Percentiles rank a stretch among this genome's conserved stretches.
These are phyloP conservation scores for Cantharis nigra DNA, from an alignment of 2,888 invertebrate species.

Conservation along the genomic window DNA sequence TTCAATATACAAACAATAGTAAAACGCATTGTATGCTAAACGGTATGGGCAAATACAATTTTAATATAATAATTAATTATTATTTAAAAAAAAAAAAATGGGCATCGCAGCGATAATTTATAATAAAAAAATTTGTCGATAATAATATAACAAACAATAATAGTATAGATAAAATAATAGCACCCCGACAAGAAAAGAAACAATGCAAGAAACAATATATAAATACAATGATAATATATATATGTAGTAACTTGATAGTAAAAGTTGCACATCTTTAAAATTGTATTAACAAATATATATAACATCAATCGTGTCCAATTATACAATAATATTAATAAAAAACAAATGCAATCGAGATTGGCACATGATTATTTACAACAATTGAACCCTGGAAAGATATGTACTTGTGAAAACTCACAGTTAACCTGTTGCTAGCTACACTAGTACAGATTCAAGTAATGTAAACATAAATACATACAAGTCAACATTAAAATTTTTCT, in stretches of 20 bases:
- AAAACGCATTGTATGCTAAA: neutral
- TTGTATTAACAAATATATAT: slow-evolving; percentile 23
- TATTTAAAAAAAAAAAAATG: no score
- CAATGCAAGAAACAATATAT: neutral
- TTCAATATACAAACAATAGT: neutral
- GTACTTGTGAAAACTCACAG: slow-evolving; percentile 53
- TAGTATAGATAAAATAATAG: neutral
- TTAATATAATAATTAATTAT: no score
- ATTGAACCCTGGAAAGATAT: slow-evolving; percentile 59
- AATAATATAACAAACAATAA: neutral
- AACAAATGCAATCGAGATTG: slow-evolving; percentile 52
- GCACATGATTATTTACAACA: slow-evolving; percentile 56
- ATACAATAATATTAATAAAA: slow-evolving; percentile 36
- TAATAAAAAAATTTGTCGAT: neutral
- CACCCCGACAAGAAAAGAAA: neutral
- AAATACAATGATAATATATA: neutral
- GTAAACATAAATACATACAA: slow-evolving; percentile 48
- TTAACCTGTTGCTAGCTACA: slow-evolving; percentile 44
- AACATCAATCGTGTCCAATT: slow-evolving; percentile 30
- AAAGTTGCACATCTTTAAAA: slow-evolving; percentile 11
- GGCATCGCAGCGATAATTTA: no score
- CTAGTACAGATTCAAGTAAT: slow-evolving; percentile 37
- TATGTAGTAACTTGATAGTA: slow-evolving; percentile 11
- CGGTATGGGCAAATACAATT: neutral
- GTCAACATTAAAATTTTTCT: slow-evolving; percentile 42